These are phyloP conservation scores for Accipiter virgatus DNA, from an alignment of 2,113 vertebrate species.

Conservation along the genomic window DNA sequence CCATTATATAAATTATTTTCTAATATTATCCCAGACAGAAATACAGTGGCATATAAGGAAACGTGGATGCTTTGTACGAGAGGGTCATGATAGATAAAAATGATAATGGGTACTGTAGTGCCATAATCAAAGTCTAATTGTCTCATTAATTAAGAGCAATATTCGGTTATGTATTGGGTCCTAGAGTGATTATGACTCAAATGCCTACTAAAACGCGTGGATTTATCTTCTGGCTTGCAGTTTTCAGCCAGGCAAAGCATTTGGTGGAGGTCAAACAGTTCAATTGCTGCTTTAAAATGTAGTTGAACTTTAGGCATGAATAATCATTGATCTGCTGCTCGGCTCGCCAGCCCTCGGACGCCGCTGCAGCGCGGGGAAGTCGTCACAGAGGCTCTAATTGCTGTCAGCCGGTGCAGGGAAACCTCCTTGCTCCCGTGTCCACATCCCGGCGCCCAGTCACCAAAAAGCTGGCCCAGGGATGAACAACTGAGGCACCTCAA, in stretches of 20 bases:
- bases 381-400: rapidly evolving
- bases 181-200: constrained; percentile 54
- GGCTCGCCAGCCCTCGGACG: neutral
- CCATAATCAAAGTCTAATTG: constrained; percentile 67
- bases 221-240: constrained; percentile 47
- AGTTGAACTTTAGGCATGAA: constrained; percentile 29
- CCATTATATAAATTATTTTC: constrained; percentile 49
- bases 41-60: neutral
- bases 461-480: neutral
- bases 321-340: neutral
- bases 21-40: constrained; percentile 34
- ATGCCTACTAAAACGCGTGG: neutral
- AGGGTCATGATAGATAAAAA: constrained; percentile 58
- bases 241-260: constrained; percentile 30
- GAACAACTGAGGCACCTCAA: neutral
- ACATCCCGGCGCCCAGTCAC: rapidly evolving
- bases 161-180: constrained; percentile 47
- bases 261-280: constrained; percentile 53
- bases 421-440: rapidly evolving
- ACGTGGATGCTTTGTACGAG: neutral
- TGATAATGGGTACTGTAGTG: constrained; percentile 4
- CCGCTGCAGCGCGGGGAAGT: rapidly evolving
- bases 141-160: constrained; percentile 69
- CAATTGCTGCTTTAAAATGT: constrained; percentile 37
- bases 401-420: neutral